These are phyloP conservation scores for Cerastoderma edule DNA, from an alignment of 2,888 invertebrate species.

Conservation along the genomic window DNA sequence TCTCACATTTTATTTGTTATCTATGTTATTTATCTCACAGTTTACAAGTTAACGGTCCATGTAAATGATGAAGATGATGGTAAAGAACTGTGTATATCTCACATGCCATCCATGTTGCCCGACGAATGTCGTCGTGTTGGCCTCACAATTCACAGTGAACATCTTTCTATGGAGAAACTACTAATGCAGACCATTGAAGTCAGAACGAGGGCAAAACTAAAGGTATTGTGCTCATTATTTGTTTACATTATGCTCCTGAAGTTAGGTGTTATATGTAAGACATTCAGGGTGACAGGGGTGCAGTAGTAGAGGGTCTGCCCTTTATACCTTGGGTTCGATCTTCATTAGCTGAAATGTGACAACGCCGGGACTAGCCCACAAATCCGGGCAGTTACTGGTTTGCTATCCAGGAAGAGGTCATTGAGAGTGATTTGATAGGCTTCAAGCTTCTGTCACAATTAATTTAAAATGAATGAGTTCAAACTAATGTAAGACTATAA, in stretches of 20 bases:
- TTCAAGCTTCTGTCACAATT: no score
- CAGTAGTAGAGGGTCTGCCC: no score
- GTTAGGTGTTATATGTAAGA: neutral
- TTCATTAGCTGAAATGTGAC: no score
- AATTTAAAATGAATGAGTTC: no score
- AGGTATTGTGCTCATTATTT: slow-evolving; percentile 81
- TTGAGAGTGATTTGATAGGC: no score
- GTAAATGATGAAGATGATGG: slow-evolving; percentile 93
- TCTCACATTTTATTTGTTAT: neutral
- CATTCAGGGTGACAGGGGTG: neutral
- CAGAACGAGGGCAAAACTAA: slow-evolving; percentile 89
- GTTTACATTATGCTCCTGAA: neutral
- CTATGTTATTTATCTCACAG: slow-evolving; percentile 39
- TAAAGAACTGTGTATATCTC: slow-evolving; percentile 86
- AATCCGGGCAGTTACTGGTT: no score
- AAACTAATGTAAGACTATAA: no score
- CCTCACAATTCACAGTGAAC: slow-evolving; percentile 89
- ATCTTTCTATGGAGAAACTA: slow-evolving; percentile 97
- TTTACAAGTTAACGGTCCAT: slow-evolving; percentile 93
- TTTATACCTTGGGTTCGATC: neutral
- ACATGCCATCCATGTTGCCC: slow-evolving; percentile 84
- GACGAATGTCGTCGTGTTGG: slow-evolving; percentile 84
- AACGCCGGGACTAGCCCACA: no score
- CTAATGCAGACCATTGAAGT: slow-evolving; percentile 98
- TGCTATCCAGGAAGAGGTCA: no score